Evolutionary conservation across 2,797 vertebrate species (phyloP), one percentile per base, ranked within the genome.

Genomic region (Trachops cirrhosus): DNA sequence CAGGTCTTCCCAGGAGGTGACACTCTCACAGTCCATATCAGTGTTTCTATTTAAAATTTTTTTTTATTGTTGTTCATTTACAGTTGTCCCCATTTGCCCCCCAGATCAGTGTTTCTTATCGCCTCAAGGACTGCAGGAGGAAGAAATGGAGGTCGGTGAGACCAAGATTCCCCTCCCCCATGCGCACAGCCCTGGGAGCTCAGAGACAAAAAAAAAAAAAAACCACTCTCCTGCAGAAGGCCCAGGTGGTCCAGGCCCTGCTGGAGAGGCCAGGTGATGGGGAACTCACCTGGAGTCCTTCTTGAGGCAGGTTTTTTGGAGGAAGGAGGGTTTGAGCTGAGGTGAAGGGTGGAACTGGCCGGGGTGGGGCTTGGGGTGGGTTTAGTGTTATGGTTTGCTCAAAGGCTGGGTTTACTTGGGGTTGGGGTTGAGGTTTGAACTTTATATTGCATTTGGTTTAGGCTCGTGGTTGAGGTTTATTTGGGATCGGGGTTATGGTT

Each of bases 1-100:
- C 78, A 96, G 54, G 29, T 94, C 95, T 37, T 96, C 46, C 86
- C 57, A 59, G 52, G 90, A 91, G 54, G 78, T 92, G 26, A 97
- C 67, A 1, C 37, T 97, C 15, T 0, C 37, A 34, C 95, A 97
- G 2, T 64, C 22, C 54, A 96, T 19, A 14, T 1, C 5, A 1
- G 26, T 1, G 1, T 8, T 73, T 1, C 1, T 0, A 32, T 62
- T 29, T 9, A 2, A 7, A 54, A 24, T 44, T 11, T 59, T 59
- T 57, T 57, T 26, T 11, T 2, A 15, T 15, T 57, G 54, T 24
- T 62, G 59, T 62, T 32, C 59, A 62, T 2, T 62, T 62, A 62
- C 59, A 62, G 29, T 62, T 32, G 12, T 14, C 59, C 11, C 26
- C 12, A 62, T 62, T 62, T 62, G 26, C 26, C 57, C 59, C 12